A percentile compares a stretch with the other conserved stretches of the same genome.
phyloP scores from a whole-genome alignment of 2,113 vertebrate species.

The Oceanodroma tethys region DNA sequence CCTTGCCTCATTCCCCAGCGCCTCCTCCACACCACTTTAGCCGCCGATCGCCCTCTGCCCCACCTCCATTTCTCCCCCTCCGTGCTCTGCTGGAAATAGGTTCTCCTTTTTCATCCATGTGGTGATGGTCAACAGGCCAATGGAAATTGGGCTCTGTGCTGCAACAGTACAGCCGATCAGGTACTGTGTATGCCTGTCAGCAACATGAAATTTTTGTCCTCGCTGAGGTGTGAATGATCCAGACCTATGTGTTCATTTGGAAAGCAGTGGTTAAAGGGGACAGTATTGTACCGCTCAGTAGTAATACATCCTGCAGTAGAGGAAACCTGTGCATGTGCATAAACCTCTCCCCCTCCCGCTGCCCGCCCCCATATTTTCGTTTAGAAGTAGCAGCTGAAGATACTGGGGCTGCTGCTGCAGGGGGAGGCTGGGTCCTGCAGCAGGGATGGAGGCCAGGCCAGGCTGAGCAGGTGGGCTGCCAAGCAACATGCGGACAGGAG shows the following conservation, averaged over 20 bases:
- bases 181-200: not conserved
- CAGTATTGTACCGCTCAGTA: not conserved
- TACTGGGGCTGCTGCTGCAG: rapidly evolving
- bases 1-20: too few relatives aligned
- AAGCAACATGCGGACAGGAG: not conserved
- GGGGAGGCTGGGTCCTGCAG: not conserved
- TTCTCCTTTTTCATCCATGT: not conserved
- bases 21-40: too few relatives aligned
- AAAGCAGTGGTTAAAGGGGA: not conserved
- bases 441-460: not conserved
- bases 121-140: not conserved
- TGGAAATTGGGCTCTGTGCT: not conserved
- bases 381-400: not conserved
- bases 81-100: not conserved
- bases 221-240: not conserved
- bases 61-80: too few relatives aligned
- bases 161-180: not conserved
- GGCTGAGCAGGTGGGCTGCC: not conserved
- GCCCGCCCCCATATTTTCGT: not conserved
- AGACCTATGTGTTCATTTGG: not conserved
- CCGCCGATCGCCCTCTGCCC: too few relatives aligned
- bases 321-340: not conserved
- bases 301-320: not conserved
- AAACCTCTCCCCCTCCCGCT: not conserved
- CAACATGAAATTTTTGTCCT: not conserved